These are phyloP conservation scores for Pollenia angustigena DNA, from an alignment of 2,888 invertebrate genomes.

Conservation along the genomic window DNA sequence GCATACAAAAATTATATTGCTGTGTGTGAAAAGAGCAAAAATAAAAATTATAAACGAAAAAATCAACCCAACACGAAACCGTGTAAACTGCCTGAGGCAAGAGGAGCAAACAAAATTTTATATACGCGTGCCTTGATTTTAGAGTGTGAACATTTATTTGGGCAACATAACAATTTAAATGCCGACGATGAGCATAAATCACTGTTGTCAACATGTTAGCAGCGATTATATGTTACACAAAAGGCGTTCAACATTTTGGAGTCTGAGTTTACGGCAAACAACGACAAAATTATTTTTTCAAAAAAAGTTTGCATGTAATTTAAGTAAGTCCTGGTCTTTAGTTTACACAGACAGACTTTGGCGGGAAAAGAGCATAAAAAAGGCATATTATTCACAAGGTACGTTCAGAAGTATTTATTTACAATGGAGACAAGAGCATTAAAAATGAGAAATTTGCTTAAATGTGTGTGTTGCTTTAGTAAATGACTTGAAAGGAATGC, in stretches of 20 bases:
- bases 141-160: conserved; percentile 76
- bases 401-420: conserved; percentile 9
- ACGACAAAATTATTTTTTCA: conserved; percentile 15
- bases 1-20: conserved; percentile 38
- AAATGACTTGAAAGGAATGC: conserved; percentile 62
- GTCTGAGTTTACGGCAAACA: conserved; percentile 36
- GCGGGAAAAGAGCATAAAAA: conserved; percentile 8
- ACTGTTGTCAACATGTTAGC: conserved; percentile 76
- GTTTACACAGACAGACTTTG: conserved; percentile 15
- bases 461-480: conserved; percentile 29
- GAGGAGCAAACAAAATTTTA: conserved; percentile 53
- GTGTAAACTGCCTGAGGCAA: conserved; percentile 57
- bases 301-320: conserved; percentile 50
- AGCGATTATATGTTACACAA: conserved; percentile 69
- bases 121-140: conserved; percentile 68
- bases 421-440: conserved; percentile 40
- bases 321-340: conserved; percentile 57
- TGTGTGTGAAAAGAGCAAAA: conserved; percentile 12
- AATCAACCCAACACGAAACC: conserved; percentile 25
- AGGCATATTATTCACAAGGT: conserved; percentile 18
- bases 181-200: conserved; percentile 76
- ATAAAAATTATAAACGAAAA: conserved; percentile 23
- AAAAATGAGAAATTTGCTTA: conserved; percentile 55
- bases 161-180: conserved; percentile 76
- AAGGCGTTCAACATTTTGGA: conserved; percentile 52